These are phyloP conservation scores for Pomacea maculata DNA, from an alignment of 1,140 invertebrate species.

Conservation along the genomic window DNA sequence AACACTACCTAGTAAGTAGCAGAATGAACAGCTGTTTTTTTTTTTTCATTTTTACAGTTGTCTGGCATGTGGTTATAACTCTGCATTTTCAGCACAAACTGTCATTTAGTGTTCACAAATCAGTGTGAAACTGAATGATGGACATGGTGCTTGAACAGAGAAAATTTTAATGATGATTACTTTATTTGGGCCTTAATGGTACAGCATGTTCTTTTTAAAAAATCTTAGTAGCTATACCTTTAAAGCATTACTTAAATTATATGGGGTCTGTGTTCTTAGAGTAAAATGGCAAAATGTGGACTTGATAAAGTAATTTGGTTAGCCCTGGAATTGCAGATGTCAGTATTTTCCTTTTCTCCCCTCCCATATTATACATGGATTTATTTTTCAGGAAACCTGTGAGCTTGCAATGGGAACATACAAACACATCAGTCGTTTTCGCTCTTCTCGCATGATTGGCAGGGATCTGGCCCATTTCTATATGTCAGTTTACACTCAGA, in stretches of 20 bases:
- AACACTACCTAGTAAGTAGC: slow-evolving; percentile 80
- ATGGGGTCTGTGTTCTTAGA: slow-evolving; percentile 8
- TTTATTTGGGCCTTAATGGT: too few species aligned
- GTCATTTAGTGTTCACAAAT: too few species aligned
- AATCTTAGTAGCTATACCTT: too few species aligned
- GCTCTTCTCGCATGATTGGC: slow-evolving; percentile 87
- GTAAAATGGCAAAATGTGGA: background rate
- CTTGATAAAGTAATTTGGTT: background rate
- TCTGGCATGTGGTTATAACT: too few species aligned
- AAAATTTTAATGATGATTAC: too few species aligned
- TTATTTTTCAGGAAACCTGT: slow-evolving; percentile 77
- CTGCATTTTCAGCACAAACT: too few species aligned
- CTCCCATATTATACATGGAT: slow-evolving; percentile 9
- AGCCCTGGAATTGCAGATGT: background rate
- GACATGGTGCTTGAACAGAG: too few species aligned
- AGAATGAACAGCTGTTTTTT: background rate
- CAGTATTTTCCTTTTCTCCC: background rate
- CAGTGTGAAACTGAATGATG: too few species aligned
- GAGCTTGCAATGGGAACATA: slow-evolving; percentile 96
- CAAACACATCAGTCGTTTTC: slow-evolving; percentile 89
- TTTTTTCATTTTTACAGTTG: too few species aligned
- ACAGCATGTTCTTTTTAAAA: too few species aligned
- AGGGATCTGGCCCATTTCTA: slow-evolving; percentile 91
- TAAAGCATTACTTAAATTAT: background rate
- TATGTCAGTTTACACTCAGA: slow-evolving; percentile 65